Conservation (phyloP, 2,113 vertebrate species). For the Python bivittatus region DNA sequence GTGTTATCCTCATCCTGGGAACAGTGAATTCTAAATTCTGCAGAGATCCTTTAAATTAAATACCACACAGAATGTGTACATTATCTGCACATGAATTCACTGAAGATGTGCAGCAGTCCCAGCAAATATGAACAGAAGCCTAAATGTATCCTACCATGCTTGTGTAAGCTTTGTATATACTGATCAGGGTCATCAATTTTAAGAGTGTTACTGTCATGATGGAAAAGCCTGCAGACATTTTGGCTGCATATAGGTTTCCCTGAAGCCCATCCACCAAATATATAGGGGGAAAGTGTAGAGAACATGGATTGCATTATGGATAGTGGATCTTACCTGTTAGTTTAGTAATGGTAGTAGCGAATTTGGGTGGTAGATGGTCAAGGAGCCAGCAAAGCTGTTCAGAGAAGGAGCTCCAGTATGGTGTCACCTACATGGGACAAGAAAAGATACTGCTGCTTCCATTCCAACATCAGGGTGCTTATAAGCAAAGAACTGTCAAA, state of each 20-base stretch:
- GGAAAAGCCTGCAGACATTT: not conserved
- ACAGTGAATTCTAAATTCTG: not conserved
- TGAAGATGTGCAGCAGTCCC: not conserved
- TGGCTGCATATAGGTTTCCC: not conserved
- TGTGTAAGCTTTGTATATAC: not conserved
- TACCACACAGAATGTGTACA: not conserved
- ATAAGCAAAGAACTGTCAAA: not conserved
- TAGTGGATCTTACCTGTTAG: not conserved
- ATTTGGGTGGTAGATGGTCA: not conserved
- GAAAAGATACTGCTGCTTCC: not conserved
- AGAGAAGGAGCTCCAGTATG: not conserved
- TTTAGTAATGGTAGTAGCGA: not conserved
- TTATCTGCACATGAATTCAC: not conserved
- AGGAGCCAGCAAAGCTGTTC: not conserved
- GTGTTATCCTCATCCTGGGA: not conserved
- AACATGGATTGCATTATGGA: not conserved
- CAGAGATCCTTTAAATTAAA: not conserved
- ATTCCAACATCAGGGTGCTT: not conserved
- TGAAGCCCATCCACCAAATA: not conserved
- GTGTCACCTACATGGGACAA: not conserved
- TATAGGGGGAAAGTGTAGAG: no score
- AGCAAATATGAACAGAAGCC: not conserved
- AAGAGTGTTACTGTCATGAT: not conserved
- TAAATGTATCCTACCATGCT: not conserved
- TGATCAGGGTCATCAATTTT: not conserved